Conservation (phyloP, 1,140 invertebrate species). For the Matsumurasca onukii region DNA sequence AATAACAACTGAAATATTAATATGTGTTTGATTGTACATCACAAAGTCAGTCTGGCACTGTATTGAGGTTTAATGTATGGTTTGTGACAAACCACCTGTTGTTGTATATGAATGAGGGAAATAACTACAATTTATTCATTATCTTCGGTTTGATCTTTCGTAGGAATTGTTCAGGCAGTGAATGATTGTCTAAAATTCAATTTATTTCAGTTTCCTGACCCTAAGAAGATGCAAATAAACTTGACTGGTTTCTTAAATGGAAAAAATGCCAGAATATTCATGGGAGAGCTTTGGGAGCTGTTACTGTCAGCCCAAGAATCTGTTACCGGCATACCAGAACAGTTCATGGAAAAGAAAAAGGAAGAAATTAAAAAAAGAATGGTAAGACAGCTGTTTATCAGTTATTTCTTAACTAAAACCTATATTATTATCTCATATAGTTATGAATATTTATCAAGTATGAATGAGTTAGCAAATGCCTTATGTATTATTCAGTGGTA, state of each 20-base stretch:
- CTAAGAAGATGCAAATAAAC: conserved; percentile 99
- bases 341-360: conserved; percentile 93
- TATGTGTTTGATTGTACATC: too few species aligned
- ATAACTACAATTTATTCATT: too few species aligned
- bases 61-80: too few species aligned
- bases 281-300: conserved; percentile 95
- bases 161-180: too few species aligned
- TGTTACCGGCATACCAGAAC: conserved; percentile 89
- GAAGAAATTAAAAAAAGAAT: conserved; percentile 90
- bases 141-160: too few species aligned
- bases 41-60: too few species aligned
- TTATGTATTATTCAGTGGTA: conserved; percentile 31
- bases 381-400: conserved; percentile 53
- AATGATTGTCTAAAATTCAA: too few species aligned
- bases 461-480: too few species aligned
- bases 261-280: conserved; percentile 95
- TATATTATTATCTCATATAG: conserved; percentile 16
- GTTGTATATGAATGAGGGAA: too few species aligned
- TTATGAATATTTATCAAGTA: too few species aligned
- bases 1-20: too few species aligned
- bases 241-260: conserved; percentile 98
- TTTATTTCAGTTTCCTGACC: conserved; percentile 85
- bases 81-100: too few species aligned
- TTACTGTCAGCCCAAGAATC: conserved; percentile 94
- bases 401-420: conserved; percentile 9